Conservation (phyloP, 2,888 invertebrate genomes). For the Julus scandinavius region DNA sequence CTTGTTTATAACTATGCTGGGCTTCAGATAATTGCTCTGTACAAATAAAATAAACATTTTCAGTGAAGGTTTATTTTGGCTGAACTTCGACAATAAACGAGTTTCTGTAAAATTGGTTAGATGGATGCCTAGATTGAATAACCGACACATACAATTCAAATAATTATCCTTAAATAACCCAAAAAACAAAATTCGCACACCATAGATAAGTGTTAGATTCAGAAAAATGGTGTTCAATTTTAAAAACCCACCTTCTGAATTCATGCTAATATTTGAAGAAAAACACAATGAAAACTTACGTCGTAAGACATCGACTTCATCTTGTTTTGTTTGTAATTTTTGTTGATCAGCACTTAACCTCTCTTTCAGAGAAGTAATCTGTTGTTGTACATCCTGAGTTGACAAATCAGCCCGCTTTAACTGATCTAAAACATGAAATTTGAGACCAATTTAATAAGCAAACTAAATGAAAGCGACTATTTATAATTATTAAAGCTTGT, state of each 20-base stretch:
- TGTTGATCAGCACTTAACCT: slow-evolving; percentile 51
- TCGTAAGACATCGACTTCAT: slow-evolving; percentile 52
- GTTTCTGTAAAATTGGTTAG: too few species aligned
- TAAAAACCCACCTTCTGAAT: too few species aligned
- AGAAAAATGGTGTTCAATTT: too few species aligned
- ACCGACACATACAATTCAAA: too few species aligned
- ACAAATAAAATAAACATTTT: not conserved
- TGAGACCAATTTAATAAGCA: not conserved
- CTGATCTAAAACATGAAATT: slow-evolving; percentile 47
- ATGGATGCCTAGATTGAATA: too few species aligned
- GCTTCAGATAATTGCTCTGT: slow-evolving; percentile 64
- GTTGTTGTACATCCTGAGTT: slow-evolving; percentile 49
- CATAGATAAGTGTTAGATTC: too few species aligned
- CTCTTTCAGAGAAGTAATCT: slow-evolving; percentile 51
- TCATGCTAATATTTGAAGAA: too few species aligned
- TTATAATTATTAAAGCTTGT: not conserved
- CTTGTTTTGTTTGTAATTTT: slow-evolving; percentile 44
- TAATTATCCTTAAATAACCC: too few species aligned
- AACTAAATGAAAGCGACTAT: not conserved
- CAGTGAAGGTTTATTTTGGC: not conserved
- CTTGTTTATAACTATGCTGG: slow-evolving; percentile 68
- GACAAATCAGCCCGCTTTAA: slow-evolving; percentile 51
- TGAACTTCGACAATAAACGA: not conserved
- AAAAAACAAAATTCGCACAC: too few species aligned
- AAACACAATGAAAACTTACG: slow-evolving; percentile 20